A percentile compares a stretch with the other conserved stretches of the same genome.
Conservation (phyloP, 2,113 vertebrate species). For the Arenaria interpres region DNA sequence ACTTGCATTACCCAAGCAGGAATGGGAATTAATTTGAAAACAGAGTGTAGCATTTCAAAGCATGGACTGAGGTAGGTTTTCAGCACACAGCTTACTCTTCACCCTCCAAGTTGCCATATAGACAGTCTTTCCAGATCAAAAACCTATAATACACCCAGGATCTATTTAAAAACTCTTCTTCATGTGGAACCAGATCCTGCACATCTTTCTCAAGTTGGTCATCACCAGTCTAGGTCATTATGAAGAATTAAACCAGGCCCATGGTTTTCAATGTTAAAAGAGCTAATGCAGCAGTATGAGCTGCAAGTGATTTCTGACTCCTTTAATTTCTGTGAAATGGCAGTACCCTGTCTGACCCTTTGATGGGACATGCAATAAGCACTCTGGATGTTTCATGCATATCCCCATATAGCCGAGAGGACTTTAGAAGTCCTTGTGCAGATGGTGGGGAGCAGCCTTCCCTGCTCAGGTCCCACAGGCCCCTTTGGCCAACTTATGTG, state of each 20-base stretch:
- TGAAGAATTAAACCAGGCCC: background rate
- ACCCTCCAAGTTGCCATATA: background rate
- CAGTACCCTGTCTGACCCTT: background rate
- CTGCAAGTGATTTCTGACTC: background rate
- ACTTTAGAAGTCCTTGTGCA: background rate
- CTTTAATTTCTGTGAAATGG: background rate
- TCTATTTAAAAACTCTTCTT: background rate
- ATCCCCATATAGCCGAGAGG: background rate
- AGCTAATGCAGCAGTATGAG: background rate
- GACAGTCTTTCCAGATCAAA: background rate
- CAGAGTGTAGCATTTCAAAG: constrained; percentile 20
- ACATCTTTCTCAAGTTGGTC: background rate
- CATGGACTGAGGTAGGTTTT: background rate
- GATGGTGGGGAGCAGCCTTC: background rate
- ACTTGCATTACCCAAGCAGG: background rate
- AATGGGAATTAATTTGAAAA: constrained; percentile 14
- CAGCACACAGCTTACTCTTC: background rate
- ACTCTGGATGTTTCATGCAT: background rate
- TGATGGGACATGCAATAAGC: background rate
- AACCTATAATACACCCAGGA: background rate
- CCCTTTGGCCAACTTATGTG: background rate
- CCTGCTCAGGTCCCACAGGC: background rate
- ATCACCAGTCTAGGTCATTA: background rate
- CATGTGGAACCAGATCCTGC: background rate
- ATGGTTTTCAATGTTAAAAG: background rate